Evolutionary conservation across 2,888 invertebrate genomes (phyloP).

Genomic region (Drosophila quinaria): DNA sequence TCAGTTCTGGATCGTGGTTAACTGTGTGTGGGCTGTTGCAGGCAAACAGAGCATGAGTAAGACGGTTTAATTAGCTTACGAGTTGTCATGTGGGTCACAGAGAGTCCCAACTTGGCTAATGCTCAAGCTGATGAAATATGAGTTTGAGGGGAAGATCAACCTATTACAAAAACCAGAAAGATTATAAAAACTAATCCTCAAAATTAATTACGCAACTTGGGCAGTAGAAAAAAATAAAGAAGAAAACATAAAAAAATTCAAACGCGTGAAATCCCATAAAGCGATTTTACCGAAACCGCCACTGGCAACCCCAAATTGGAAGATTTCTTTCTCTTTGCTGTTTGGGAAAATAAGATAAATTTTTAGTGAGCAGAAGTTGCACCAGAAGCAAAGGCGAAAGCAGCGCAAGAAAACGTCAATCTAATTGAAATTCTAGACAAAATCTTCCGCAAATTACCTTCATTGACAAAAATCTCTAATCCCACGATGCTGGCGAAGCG

Average conservation of each 20-base stretch:
- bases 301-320: constrained; percentile 28
- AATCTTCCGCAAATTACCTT: constrained; percentile 86
- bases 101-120: constrained; percentile 18
- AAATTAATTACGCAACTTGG: constrained; percentile 46
- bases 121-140: constrained; percentile 2
- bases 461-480: constrained; percentile 85
- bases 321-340: constrained; percentile 6
- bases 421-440: constrained; percentile 86
- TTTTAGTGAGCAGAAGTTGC: constrained; percentile 19
- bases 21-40: constrained; percentile 3
- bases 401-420: constrained; percentile 77
- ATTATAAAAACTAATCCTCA: constrained; percentile 22
- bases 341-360: constrained; percentile 29
- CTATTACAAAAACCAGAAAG: constrained; percentile 1
- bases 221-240: constrained; percentile 1
- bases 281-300: constrained; percentile 35
- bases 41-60: constrained; percentile 20
- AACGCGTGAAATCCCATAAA: constrained; percentile 41
- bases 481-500: constrained; percentile 63
- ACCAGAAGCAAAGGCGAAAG: constrained; percentile 13
- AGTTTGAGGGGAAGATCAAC: not conserved
- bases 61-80: constrained; percentile 42
- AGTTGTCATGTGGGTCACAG: constrained; percentile 29
- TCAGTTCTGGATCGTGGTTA: constrained; percentile 41
- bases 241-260: constrained; percentile 6